Percentiles rank a stretch among this genome's conserved stretches.
phyloP scores from a whole-genome alignment of 2,113 vertebrate species.

The Peromyscus polionotus region DNA sequence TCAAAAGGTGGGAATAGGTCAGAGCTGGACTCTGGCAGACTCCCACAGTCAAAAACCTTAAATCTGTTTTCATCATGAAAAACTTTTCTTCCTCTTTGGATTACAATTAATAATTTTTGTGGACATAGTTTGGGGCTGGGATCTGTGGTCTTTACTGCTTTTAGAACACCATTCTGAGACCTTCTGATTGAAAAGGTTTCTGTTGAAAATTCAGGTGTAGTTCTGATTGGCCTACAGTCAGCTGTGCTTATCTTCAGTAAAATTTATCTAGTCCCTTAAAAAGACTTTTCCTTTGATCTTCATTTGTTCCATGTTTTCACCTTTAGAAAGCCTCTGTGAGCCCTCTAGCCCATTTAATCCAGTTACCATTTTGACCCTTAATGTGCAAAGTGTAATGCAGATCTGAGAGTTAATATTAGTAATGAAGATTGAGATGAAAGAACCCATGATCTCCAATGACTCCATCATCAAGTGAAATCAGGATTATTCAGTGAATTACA shows the following conservation, averaged over 20 bases:
- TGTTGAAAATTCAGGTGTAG: neutral
- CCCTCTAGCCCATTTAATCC: neutral
- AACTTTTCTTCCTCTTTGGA: neutral
- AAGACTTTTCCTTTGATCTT: neutral
- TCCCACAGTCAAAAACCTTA: neutral
- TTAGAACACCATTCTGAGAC: neutral
- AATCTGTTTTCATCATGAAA: neutral
- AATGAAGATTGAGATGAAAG: neutral
- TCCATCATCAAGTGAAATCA: neutral
- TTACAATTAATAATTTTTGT: neutral
- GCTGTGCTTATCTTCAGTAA: neutral
- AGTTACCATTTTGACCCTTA: neutral
- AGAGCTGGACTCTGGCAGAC: no score
- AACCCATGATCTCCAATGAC: neutral
- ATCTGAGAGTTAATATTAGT: neutral
- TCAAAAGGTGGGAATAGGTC: no score
- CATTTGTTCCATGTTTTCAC: neutral
- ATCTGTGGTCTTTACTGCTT: neutral
- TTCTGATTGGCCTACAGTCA: neutral
- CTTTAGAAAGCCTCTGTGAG: neutral
- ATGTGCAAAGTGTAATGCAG: neutral
- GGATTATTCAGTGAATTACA: neutral
- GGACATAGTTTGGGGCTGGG: neutral
- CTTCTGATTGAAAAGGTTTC: neutral
- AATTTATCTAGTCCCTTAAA: neutral